Percentiles rank a stretch among this genome's conserved stretches.
Conservation (phyloP, 2,888 invertebrate species). For the Dynastes hyllus region DNA sequence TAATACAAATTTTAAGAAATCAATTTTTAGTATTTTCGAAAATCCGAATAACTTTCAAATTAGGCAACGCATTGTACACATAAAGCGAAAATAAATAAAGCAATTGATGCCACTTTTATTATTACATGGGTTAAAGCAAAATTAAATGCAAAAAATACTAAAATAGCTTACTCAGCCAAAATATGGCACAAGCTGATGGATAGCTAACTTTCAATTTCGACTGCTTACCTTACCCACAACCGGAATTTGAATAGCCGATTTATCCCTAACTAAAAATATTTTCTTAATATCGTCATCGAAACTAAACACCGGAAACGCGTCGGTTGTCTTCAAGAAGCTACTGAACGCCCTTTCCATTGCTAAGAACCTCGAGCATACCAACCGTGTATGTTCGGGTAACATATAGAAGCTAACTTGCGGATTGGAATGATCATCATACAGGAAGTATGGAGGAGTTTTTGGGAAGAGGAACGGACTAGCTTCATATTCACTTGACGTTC, state of each 20-base stretch:
- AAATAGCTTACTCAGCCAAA: too few relatives aligned
- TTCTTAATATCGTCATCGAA: conserved; percentile 39
- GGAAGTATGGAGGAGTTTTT: conserved; percentile 21
- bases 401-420: conserved; percentile 36
- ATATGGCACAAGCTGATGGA: not conserved
- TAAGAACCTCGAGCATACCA: conserved; percentile 30
- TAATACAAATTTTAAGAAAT: too few relatives aligned
- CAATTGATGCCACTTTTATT: too few relatives aligned
- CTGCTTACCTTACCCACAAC: conserved; percentile 24
- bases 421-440: conserved; percentile 27
- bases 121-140: too few relatives aligned
- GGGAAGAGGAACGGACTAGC: conserved; percentile 28
- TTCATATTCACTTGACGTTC: conserved; percentile 10
- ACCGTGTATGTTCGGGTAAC: conserved; percentile 11
- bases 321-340: conserved; percentile 38
- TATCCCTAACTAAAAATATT: conserved; percentile 42
- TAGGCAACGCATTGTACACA: too few relatives aligned
- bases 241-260: conserved; percentile 37
- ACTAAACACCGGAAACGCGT: conserved; percentile 37
- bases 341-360: conserved; percentile 32
- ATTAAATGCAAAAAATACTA: too few relatives aligned
- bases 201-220: not conserved
- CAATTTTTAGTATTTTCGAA: too few relatives aligned
- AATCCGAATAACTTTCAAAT: too few relatives aligned
- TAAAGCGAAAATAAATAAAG: too few relatives aligned